A percentile compares a stretch with the other conserved stretches of the same genome.
phyloP scores from a whole-genome alignment of 2,113 vertebrate species.

The Gnathonemus echidnorhynchus region DNA sequence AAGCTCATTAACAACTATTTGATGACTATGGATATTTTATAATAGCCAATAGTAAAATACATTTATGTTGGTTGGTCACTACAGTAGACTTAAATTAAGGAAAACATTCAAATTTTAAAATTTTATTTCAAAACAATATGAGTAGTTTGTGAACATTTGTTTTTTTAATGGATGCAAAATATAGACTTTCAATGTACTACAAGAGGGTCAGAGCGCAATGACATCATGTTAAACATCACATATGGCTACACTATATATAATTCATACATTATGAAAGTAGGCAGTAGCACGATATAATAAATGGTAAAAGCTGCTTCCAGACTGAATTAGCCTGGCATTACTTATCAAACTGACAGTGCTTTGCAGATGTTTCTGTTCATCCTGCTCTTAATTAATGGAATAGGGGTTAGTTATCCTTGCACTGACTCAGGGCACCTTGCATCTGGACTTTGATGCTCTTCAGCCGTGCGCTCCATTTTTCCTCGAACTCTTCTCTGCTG shows the following conservation, averaged over 20 bases:
- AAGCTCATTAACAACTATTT: neutral
- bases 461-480: conserved; percentile 13
- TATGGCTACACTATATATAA: neutral
- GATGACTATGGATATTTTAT: neutral
- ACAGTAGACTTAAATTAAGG: neutral
- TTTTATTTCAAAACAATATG: neutral
- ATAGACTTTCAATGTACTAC: neutral
- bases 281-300: neutral
- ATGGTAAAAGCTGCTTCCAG: neutral
- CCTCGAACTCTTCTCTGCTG: neutral
- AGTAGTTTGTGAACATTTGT: neutral
- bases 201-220: neutral
- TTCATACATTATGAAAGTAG: neutral
- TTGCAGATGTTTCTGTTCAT: neutral
- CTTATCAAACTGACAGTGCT: neutral
- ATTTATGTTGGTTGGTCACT: neutral
- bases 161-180: neutral
- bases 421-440: neutral
- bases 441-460: neutral
- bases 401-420: conserved; percentile 3
- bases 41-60: neutral
- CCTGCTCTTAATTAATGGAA: neutral
- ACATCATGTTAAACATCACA: neutral
- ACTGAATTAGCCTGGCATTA: neutral
- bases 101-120: neutral